Evolutionary conservation across 1,140 invertebrate species (phyloP).

Genomic region (Macrostomum lignano): DNA sequence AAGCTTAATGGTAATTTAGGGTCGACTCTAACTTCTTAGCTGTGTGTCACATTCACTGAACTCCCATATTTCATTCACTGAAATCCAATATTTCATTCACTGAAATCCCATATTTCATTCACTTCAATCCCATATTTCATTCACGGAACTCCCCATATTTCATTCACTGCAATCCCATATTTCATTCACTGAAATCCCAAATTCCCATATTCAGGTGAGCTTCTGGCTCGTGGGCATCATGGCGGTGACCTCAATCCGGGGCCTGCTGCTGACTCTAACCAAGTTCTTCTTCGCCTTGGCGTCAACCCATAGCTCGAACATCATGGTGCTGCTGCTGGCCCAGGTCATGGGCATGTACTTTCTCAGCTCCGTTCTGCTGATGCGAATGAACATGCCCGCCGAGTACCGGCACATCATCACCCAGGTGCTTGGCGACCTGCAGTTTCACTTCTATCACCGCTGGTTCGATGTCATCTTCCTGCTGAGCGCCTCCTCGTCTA

Average conservation of each 20-base stretch:
- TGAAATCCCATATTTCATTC: too few relatives aligned
- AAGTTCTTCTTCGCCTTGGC: slow-evolving; percentile 99
- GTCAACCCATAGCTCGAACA: slow-evolving; percentile 91
- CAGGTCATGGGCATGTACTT: slow-evolving; percentile 99
- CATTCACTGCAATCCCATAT: too few relatives aligned
- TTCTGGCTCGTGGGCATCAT: slow-evolving; percentile 89
- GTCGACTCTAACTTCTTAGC: too few relatives aligned
- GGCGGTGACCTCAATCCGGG: slow-evolving; percentile 81
- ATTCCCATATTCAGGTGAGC: too few relatives aligned
- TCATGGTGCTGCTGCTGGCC: slow-evolving; percentile 77
- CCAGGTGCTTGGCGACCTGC: slow-evolving; percentile 77
- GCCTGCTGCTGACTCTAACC: slow-evolving; percentile 74
- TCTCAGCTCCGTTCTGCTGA: slow-evolving; percentile 76
- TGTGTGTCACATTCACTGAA: too few relatives aligned
- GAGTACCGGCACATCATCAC: slow-evolving; percentile 86
- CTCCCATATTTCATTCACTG: too few relatives aligned
- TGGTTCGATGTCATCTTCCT: slow-evolving; percentile 99
- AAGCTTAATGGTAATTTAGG: too few relatives aligned
- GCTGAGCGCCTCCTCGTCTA: slow-evolving; percentile 72
- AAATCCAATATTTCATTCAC: too few relatives aligned
- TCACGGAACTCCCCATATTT: too few relatives aligned
- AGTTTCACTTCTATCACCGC: slow-evolving; percentile 97
- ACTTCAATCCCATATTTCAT: too few relatives aligned
- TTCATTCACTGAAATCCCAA: too few relatives aligned
- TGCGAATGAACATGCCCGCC: slow-evolving; percentile 96